These are phyloP conservation scores for Tadarida brasiliensis DNA, from an alignment of 2,797 vertebrate genomes.

Conservation along the genomic window DNA sequence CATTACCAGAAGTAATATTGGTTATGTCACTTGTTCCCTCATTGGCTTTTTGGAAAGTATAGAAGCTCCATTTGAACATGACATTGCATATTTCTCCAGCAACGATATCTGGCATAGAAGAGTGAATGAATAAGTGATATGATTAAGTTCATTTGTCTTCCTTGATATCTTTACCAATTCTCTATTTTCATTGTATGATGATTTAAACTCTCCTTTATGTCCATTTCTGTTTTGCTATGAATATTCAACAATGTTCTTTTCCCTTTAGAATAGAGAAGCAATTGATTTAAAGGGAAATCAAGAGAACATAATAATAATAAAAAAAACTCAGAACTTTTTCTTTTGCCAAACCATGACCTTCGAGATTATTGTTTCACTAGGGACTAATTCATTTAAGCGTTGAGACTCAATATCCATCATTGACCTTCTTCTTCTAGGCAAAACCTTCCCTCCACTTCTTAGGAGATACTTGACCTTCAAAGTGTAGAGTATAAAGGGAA, in stretches of 20 bases:
- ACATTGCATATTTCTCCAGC: not conserved
- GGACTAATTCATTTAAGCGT: conserved; percentile 10
- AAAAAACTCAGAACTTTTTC: not conserved
- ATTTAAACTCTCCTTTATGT: conserved; percentile 27
- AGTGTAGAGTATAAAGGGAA: not conserved
- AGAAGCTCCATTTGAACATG: not conserved
- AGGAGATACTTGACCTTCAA: conserved; percentile 7
- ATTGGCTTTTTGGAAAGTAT: not conserved
- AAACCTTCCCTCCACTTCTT: not conserved
- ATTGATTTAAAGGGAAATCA: not conserved
- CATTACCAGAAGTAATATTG: not conserved
- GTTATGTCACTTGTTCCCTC: not conserved
- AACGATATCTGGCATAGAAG: not conserved
- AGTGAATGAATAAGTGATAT: not conserved
- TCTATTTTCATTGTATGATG: not conserved
- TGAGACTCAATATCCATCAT: not conserved
- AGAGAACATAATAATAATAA: not conserved
- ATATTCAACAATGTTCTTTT: not conserved
- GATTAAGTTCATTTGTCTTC: not conserved
- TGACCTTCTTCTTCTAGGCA: not conserved
- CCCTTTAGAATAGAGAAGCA: not conserved
- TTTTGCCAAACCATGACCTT: not conserved
- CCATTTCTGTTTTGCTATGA: not conserved
- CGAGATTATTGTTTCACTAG: not conserved
- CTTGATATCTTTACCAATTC: not conserved